phyloP scores from a whole-genome alignment of 2,113 vertebrate genomes.

The Hucho hucho region DNA sequence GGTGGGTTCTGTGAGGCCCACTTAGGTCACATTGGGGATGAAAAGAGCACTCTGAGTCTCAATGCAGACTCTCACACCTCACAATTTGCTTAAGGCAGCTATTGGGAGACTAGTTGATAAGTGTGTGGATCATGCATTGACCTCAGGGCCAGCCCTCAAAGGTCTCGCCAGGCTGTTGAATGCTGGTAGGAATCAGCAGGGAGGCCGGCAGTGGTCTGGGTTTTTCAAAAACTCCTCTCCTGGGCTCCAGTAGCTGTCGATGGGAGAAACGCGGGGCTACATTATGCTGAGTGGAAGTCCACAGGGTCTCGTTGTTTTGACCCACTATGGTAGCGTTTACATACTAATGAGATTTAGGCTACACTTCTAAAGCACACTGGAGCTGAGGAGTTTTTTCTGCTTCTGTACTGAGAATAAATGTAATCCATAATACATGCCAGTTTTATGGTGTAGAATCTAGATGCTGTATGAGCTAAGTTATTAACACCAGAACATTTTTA shows the following conservation, averaged over 20 bases:
- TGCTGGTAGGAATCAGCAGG: constrained; percentile 53
- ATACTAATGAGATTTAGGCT: constrained; percentile 60
- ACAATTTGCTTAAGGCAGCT: constrained; percentile 67
- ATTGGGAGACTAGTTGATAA: constrained; percentile 57
- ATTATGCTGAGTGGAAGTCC: constrained; percentile 62
- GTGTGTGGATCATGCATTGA: constrained; percentile 60
- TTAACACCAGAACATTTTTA: constrained; percentile 44
- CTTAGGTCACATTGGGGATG: too few relatives aligned
- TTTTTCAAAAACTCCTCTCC: constrained; percentile 50
- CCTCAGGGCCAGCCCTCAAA: constrained; percentile 46
- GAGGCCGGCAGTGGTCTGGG: constrained; percentile 50
- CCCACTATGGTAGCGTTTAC: constrained; percentile 56
- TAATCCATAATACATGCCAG: constrained; percentile 47
- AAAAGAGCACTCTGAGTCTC: too few relatives aligned
- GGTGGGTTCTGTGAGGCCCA: too few relatives aligned
- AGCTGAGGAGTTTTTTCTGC: constrained; percentile 27
- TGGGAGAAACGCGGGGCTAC: constrained; percentile 53
- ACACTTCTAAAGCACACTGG: constrained; percentile 1
- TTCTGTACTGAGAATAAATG: constrained; percentile 13
- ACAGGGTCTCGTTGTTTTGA: constrained; percentile 60
- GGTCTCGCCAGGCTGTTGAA: constrained; percentile 54
- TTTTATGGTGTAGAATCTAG: constrained; percentile 12
- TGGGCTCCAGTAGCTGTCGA: constrained; percentile 48
- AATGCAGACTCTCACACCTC: too few relatives aligned
- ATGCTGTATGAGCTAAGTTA: constrained; percentile 35